These are phyloP conservation scores for Equus przewalskii DNA, from an alignment of 2,113 vertebrate species.

Conservation along the genomic window DNA sequence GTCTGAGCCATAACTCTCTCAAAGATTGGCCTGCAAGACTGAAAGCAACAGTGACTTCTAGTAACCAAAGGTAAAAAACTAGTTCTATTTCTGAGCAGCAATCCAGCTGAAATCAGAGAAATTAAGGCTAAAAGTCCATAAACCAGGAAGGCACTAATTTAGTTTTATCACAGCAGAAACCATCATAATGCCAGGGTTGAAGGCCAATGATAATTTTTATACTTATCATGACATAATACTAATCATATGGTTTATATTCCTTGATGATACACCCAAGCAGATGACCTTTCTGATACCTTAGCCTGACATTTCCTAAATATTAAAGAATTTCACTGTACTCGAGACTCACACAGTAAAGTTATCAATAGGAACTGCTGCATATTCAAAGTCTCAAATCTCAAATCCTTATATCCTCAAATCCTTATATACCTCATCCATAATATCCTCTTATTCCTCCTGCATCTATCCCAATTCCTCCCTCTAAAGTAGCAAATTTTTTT, in stretches of 20 bases:
- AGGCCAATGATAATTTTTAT: constrained; percentile 11
- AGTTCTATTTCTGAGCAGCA: constrained; percentile 31
- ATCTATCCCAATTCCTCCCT: not conserved
- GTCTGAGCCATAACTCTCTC: not conserved
- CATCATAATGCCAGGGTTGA: not conserved
- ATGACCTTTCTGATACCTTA: not conserved
- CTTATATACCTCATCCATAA: not conserved
- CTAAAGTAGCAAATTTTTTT: not conserved
- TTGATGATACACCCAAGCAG: not conserved
- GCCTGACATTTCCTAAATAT: not conserved
- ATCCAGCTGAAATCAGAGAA: not conserved
- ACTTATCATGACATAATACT: constrained; percentile 8
- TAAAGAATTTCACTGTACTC: not conserved
- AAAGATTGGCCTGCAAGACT: not conserved
- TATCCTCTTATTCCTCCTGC: constrained; percentile 40
- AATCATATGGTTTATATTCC: not conserved
- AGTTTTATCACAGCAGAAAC: not conserved
- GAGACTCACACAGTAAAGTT: not conserved
- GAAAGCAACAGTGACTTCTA: not conserved
- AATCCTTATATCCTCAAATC: not conserved
- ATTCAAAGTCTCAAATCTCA: constrained; percentile 33
- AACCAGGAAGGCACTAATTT: not conserved
- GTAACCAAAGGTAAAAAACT: not conserved
- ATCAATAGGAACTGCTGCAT: not conserved
- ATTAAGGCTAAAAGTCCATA: constrained; percentile 35